Evolutionary conservation across 92 coral and sea anemone genomes (phyloP).

Genomic region (Parazoanthus darwini): DNA sequence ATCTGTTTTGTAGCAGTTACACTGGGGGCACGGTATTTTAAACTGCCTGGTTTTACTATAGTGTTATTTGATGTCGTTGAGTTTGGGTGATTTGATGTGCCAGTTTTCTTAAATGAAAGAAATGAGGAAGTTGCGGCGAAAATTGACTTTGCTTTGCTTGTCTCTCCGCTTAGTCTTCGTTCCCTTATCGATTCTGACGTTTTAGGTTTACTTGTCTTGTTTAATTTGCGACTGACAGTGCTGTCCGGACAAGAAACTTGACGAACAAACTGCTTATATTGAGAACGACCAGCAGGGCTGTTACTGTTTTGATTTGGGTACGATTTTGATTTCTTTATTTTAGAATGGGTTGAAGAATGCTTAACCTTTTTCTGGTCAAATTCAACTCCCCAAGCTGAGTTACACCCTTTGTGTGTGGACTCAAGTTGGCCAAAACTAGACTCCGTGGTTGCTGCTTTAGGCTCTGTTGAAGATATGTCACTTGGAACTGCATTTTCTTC

Average conservation of each 20-base stretch:
- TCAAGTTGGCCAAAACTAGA: neutral
- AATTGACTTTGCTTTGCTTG: neutral
- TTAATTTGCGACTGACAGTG: neutral
- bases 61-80: conserved; percentile 10
- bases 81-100: neutral
- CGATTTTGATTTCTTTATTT: neutral
- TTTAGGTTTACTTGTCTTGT: neutral
- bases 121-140: conserved; percentile 16
- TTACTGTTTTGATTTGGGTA: neutral
- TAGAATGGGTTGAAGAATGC: conserved; percentile 12
- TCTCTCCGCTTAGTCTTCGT: neutral
- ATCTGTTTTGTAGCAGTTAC: neutral
- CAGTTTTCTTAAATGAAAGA: conserved; percentile 13
- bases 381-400: neutral
- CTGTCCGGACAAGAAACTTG: conserved; percentile 3
- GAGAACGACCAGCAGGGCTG: neutral
- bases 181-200: neutral
- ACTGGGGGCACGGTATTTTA: neutral
- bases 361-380: conserved; percentile 2
- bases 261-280: neutral
- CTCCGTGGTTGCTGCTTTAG: neutral
- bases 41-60: neutral
- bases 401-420: neutral
- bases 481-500: neutral
- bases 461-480: neutral